Conservation (phyloP, 2,797 vertebrate species). For the Columba guinea region DNA sequence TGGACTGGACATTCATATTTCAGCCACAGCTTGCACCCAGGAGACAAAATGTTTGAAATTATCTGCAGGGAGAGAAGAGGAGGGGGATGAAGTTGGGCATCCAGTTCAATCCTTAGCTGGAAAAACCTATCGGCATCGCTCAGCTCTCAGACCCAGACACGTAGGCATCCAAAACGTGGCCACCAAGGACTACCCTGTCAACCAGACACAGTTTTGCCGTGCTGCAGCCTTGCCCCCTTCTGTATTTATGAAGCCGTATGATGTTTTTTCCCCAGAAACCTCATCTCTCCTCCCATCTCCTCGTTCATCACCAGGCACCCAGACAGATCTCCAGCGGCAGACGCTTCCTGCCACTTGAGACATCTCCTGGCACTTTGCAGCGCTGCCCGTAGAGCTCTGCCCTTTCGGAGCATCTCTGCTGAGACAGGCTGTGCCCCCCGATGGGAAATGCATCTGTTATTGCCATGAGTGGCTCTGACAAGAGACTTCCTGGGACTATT, state of each 20-base stretch:
- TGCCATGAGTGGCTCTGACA: not conserved
- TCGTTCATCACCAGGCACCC: not conserved
- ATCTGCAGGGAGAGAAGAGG: not conserved
- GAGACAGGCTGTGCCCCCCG: not conserved
- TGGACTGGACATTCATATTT: not conserved
- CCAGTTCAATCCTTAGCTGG: not conserved
- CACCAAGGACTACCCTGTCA: not conserved
- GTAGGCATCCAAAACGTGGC: not conserved
- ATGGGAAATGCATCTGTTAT: not conserved
- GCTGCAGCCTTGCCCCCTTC: not conserved
- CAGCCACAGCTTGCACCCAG: not conserved
- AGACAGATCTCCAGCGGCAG: not conserved
- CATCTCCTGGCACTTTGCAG: not conserved
- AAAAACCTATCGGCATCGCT: rapidly evolving
- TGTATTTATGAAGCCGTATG: rapidly evolving
- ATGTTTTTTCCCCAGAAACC: not conserved
- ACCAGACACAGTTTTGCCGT: not conserved
- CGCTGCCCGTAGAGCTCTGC: not conserved
- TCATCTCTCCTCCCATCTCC: not conserved
- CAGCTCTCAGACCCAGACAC: not conserved
- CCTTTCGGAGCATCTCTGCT: not conserved
- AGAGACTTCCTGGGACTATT: not conserved
- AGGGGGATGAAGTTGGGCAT: not conserved
- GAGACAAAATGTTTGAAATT: not conserved
- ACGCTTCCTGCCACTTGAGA: not conserved